phyloP scores from a whole-genome alignment of 2,113 vertebrate genomes.

The Lontra canadensis region DNA sequence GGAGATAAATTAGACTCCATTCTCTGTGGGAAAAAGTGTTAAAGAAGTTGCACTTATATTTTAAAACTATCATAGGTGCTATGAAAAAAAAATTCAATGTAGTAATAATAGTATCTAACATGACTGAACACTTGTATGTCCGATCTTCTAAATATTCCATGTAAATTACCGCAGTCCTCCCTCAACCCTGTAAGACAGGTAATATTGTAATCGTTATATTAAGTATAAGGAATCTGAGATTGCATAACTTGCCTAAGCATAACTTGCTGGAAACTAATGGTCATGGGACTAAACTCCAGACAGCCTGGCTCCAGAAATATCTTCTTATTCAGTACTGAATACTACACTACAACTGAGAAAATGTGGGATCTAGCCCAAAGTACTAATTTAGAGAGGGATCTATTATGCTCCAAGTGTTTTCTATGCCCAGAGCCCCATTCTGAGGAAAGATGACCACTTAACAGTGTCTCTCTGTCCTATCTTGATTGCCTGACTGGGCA shows the following conservation, averaged over 20 bases:
- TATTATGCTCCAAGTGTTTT: neutral
- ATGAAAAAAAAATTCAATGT: neutral
- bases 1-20: neutral
- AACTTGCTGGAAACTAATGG: slow-evolving; percentile 9
- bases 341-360: neutral
- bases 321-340: neutral
- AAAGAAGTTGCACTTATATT: neutral
- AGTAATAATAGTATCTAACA: neutral
- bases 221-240: neutral
- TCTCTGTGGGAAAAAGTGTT: neutral
- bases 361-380: neutral
- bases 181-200: neutral
- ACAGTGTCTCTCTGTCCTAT: neutral
- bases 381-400: neutral
- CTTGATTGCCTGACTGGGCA: neutral
- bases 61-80: neutral
- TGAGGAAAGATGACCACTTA: neutral
- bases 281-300: neutral
- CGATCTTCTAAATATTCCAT: neutral
- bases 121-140: neutral
- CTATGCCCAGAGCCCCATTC: neutral
- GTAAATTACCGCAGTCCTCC: neutral
- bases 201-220: neutral
- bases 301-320: neutral
- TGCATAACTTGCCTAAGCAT: slow-evolving; percentile 29